Conservation (phyloP, 2,113 vertebrate genomes). For the Semnopithecus entellus region DNA sequence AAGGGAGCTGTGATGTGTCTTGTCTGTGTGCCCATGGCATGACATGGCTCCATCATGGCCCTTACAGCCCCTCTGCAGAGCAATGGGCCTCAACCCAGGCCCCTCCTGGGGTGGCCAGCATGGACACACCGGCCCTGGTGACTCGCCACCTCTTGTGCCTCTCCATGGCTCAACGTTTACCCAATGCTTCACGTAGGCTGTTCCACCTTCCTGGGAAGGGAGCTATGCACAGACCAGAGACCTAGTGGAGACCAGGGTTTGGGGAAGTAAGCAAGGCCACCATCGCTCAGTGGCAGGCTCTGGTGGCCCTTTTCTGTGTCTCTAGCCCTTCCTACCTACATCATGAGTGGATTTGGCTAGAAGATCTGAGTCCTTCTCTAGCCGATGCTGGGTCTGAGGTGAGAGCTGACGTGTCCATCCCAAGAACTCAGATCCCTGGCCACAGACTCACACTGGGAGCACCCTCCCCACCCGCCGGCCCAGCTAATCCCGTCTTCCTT, state of each 20-base stretch:
- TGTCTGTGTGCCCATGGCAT: not conserved
- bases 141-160: not conserved
- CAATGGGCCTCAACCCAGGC: slow-evolving; percentile 44
- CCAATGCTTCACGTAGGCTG: not conserved
- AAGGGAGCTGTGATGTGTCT: slow-evolving; percentile 52
- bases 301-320: not conserved
- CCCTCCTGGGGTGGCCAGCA: slow-evolving; percentile 17
- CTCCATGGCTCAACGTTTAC: not conserved
- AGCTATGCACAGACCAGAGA: not conserved
- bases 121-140: not conserved
- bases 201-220: not conserved
- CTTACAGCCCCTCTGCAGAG: slow-evolving; percentile 57
- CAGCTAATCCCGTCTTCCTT: not conserved
- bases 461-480: rapidly evolving
- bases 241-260: not conserved
- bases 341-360: rapidly evolving
- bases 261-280: not conserved
- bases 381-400: not conserved
- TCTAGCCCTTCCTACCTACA: not conserved
- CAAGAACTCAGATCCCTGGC: not conserved
- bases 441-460: too few relatives aligned
- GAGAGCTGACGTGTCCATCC: not conserved
- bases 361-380: not conserved
- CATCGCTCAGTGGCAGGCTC: too few relatives aligned
- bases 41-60: not conserved